phyloP scores from a whole-genome alignment of 1,140 invertebrate species.

The Cydia amplana region DNA sequence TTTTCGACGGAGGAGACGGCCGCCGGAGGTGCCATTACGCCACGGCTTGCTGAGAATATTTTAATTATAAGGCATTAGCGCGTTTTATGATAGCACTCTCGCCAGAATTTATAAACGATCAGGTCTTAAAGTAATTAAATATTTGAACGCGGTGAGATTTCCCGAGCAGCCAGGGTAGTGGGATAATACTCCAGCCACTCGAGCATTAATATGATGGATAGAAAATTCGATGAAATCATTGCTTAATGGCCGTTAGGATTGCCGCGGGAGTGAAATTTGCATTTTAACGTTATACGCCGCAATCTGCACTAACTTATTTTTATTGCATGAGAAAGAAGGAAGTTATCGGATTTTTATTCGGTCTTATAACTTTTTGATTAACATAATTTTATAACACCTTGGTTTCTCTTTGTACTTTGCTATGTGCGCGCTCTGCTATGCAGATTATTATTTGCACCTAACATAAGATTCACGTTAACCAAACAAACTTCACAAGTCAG shows the following conservation, averaged over 20 bases:
- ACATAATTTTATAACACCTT: neutral
- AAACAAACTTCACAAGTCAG: neutral
- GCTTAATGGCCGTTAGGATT: conserved; percentile 72
- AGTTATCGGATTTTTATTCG: neutral
- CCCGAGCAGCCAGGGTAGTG: conserved; percentile 67
- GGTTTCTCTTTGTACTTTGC: neutral
- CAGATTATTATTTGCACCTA: neutral
- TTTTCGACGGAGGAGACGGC: conserved; percentile 73
- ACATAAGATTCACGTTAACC: neutral
- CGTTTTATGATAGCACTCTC: conserved; percentile 78
- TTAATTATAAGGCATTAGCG: conserved; percentile 80
- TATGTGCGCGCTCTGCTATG: neutral
- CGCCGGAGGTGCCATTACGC: conserved; percentile 79
- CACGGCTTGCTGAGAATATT: conserved; percentile 81
- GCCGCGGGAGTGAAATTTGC: conserved; percentile 51
- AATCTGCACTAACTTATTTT: conserved; percentile 34
- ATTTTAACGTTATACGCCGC: conserved; percentile 44
- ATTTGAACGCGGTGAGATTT: conserved; percentile 79
- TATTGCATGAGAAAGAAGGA: conserved; percentile 14
- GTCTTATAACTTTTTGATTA: neutral
- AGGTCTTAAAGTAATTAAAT: conserved; percentile 78
- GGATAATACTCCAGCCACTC: conserved; percentile 62
- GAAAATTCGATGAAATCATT: conserved; percentile 77
- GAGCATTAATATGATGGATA: conserved; percentile 73
- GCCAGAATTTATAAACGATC: conserved; percentile 77